Base-by-base conservation (phyloP, 2,888 invertebrate genomes). In the Seira musarum region DNA sequence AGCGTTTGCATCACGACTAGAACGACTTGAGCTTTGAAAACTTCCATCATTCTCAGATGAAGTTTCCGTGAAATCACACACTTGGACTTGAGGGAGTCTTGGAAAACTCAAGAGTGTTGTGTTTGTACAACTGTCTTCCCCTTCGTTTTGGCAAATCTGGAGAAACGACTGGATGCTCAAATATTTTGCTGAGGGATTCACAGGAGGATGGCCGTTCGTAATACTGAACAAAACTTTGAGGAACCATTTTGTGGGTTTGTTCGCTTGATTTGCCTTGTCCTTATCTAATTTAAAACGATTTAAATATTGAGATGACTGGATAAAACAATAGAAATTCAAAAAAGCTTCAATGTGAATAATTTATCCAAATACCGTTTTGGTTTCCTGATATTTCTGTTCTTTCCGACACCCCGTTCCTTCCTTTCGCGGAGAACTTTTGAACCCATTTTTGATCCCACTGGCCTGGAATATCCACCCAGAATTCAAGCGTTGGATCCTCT, bases 1-100 rank as follows among this genome's bases (percentile, higher is more conserved):
- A 22, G 53, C 67, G 40, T 69, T 74, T 24, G 80, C 80, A 35
- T 69, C 67, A 57, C 80, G 80, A 80, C 80, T 80, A 80, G 80
- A 64, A 64, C 80, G 80, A 64, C 49, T 74, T 74, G 73, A 80
- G 80, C 80, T 68, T 5, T 19, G 15, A 19, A 25, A 19, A 22
- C 30, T 35, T 5, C 1, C 25, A 1, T 65, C 65, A 10, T 24
- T 22, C 2, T 63, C 13, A 19, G 35, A 21, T 2, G 17, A 22
- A 22, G 15, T 24, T 46, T 77, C 66, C 19, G 67, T 60, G 53
- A 72, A 71, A 65, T 79, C 67, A 68, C 79, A 79, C 17, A 68
- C 10, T 72, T 72, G 67, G 46, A 22, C 19, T 66, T 67, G 71
- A 3, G 72, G 79, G 17, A 72, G 25, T 30, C 67, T 66, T 6